These are phyloP conservation scores for Taxidea taxus DNA, from an alignment of 2,113 vertebrate genomes.

Conservation along the genomic window DNA sequence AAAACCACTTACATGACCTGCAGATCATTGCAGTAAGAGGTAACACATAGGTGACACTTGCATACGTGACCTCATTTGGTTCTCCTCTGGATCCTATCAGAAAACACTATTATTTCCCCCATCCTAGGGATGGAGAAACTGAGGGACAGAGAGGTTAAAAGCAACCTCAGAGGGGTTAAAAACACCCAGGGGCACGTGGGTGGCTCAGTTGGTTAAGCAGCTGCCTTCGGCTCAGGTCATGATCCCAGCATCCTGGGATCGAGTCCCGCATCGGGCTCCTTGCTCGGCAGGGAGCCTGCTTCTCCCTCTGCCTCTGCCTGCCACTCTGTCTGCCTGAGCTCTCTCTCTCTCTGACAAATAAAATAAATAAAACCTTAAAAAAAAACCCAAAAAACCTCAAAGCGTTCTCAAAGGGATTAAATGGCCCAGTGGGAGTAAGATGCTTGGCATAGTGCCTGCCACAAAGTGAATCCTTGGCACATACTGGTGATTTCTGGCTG, in stretches of 20 bases:
- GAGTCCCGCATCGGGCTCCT: too few relatives aligned
- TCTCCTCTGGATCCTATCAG: neutral
- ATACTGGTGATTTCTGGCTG: neutral
- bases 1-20: neutral
- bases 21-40: neutral
- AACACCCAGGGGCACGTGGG: too few relatives aligned
- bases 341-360: too few relatives aligned
- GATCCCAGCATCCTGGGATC: too few relatives aligned
- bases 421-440: neutral
- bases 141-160: neutral
- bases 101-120: neutral
- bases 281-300: too few relatives aligned
- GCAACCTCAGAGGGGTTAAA: too few relatives aligned
- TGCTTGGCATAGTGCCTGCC: neutral
- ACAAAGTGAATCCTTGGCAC: neutral
- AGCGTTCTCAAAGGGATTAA: neutral
- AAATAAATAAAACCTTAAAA: too few relatives aligned
- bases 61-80: neutral
- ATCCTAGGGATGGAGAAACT: neutral
- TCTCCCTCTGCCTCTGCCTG: too few relatives aligned
- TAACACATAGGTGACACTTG: neutral
- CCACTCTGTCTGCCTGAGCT: too few relatives aligned
- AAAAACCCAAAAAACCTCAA: too few relatives aligned
- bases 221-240: too few relatives aligned
- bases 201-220: too few relatives aligned